A percentile compares a stretch with the other conserved stretches of the same genome.
phyloP scores from a whole-genome alignment of 2,888 invertebrate species.

The Lapara coniferarum region DNA sequence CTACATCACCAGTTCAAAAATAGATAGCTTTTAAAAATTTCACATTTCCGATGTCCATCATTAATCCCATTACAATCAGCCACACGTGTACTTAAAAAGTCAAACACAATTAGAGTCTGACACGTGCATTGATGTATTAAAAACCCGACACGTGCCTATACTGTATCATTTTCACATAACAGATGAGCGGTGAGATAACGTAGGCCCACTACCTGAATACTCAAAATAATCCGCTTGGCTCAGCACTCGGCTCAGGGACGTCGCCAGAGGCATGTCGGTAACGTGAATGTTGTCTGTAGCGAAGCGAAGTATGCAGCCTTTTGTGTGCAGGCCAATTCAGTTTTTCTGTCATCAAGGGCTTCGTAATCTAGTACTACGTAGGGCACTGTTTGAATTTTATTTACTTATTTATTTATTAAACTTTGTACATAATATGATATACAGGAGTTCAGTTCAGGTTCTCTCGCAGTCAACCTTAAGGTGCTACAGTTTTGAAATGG shows the following conservation, averaged over 20 bases:
- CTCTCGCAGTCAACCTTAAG: too few relatives aligned
- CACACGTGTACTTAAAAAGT: neutral
- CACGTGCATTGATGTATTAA: too few relatives aligned
- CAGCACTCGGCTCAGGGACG: conserved; percentile 19
- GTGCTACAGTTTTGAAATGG: too few relatives aligned
- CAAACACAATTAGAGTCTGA: conserved; percentile 6
- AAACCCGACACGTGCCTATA: conserved; percentile 15
- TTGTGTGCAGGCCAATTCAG: neutral
- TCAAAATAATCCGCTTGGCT: conserved; percentile 26
- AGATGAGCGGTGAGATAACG: conserved; percentile 24
- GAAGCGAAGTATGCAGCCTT: neutral
- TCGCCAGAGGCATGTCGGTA: neutral
- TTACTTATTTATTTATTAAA: too few relatives aligned
- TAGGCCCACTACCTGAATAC: conserved; percentile 19
- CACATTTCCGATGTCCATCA: neutral
- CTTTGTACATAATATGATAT: too few relatives aligned
- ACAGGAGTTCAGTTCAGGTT: too few relatives aligned
- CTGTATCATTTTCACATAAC: conserved; percentile 24
- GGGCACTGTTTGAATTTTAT: too few relatives aligned
- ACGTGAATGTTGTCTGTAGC: neutral
- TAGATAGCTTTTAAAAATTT: neutral
- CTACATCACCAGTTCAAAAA: too few relatives aligned
- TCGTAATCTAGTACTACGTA: neutral
- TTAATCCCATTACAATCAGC: neutral
- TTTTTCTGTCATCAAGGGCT: neutral